A percentile compares a stretch with the other conserved stretches of the same genome.
phyloP scores from a whole-genome alignment of 2,888 invertebrate species.

The Hesperia comma region DNA sequence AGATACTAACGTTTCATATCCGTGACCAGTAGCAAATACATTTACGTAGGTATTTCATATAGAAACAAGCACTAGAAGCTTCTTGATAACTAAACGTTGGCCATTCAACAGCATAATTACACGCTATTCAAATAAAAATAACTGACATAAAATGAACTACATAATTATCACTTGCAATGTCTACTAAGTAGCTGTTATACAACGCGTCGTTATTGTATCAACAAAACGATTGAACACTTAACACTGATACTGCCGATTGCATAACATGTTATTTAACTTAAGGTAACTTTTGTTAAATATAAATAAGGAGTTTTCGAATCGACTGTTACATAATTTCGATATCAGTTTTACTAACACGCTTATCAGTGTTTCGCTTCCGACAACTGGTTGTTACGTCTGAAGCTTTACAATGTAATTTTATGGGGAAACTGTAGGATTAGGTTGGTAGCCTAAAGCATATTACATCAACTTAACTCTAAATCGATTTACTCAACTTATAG shows the following conservation, averaged over 20 bases:
- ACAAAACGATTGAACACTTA: constrained; percentile 9
- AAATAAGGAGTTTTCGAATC: constrained; percentile 3
- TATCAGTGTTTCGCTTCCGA: not conserved
- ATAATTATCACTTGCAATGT: constrained; percentile 4
- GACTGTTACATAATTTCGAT: not conserved
- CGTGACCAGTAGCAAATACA: no score
- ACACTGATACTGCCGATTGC: constrained; percentile 2
- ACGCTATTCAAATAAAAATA: not conserved
- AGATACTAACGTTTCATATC: no score
- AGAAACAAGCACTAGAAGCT: no score
- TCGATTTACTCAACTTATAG: no score
- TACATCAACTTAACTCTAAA: no score
- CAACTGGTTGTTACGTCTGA: not conserved
- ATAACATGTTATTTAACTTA: constrained; percentile 7
- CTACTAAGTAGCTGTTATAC: not conserved
- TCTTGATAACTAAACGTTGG: no score
- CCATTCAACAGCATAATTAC: no score
- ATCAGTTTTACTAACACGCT: not conserved
- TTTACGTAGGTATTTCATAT: no score
- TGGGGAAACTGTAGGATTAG: not conserved
- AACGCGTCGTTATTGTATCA: not conserved
- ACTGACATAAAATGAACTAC: not conserved
- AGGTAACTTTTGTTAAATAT: constrained; percentile 11
- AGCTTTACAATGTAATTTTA: not conserved
- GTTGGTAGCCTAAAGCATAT: not conserved